Percentiles rank a stretch among this genome's conserved stretches.
Conservation (phyloP, 2,113 vertebrate species). For the Burhinus bistriatus region DNA sequence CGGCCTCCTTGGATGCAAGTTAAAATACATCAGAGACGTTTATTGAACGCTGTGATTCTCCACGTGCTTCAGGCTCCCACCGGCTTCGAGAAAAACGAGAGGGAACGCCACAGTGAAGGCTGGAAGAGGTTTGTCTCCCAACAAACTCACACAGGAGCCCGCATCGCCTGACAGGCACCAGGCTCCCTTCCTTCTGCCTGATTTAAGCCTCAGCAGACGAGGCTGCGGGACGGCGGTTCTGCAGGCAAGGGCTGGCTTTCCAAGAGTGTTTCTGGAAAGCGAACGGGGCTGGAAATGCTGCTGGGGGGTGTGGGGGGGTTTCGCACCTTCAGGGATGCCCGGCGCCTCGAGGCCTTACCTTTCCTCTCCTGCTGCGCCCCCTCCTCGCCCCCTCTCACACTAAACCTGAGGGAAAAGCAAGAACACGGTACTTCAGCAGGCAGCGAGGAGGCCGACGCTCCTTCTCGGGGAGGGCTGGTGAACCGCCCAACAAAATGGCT, state of each 20-base stretch:
- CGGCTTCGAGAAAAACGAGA: rapidly evolving
- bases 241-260: neutral
- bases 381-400: neutral
- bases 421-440: neutral
- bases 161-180: neutral
- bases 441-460: neutral
- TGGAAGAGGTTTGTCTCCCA: neutral
- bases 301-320: rapidly evolving
- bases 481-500: neutral
- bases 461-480: neutral
- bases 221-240: too few species aligned
- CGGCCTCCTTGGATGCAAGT: neutral
- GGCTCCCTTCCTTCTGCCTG: rapidly evolving
- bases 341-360: neutral
- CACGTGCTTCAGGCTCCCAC: neutral
- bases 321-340: neutral
- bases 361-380: neutral
- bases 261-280: neutral
- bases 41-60: neutral
- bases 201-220: neutral
- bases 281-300: neutral
- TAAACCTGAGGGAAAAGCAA: neutral
- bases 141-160: rapidly evolving
- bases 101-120: neutral
- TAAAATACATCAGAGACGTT: neutral